Conservation (phyloP, 2,113 vertebrate genomes). For the Bubalus kerabau region DNA sequence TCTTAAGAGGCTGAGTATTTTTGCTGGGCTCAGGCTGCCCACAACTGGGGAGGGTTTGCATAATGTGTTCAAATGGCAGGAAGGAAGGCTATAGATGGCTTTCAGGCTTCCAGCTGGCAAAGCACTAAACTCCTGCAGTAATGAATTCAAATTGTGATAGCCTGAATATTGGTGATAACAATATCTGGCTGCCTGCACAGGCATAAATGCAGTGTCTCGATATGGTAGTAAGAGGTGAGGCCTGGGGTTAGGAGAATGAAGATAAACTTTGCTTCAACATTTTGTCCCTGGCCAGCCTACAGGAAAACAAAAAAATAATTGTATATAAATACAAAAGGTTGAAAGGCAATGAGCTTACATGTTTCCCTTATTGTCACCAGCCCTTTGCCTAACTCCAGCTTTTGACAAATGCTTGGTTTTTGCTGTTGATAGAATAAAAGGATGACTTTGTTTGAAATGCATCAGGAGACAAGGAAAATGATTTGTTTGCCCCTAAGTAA, state of each 20-base stretch:
- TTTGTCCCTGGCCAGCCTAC: conserved; percentile 21
- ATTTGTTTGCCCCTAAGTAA: not conserved
- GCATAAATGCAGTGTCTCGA: not conserved
- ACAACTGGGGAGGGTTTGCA: not conserved
- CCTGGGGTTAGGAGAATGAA: not conserved
- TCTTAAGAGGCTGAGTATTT: not conserved
- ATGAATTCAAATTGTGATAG: not conserved
- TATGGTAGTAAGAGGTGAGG: not conserved
- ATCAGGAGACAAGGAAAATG: not conserved
- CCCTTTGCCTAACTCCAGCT: not conserved
- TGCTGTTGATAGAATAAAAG: conserved; percentile 6
- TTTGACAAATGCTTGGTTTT: conserved; percentile 35
- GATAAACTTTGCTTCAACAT: not conserved
- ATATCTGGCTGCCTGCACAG: not conserved
- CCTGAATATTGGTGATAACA: not conserved
- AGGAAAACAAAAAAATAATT: not conserved
- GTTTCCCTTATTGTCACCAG: not conserved
- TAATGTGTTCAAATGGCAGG: not conserved
- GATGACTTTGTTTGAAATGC: not conserved
- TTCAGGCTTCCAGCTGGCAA: not conserved
- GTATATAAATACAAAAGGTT: not conserved
- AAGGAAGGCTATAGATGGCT: not conserved
- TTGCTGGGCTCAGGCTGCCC: not conserved
- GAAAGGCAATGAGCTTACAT: not conserved
- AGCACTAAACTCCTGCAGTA: not conserved